These are phyloP conservation scores for Macroglossus sobrinus DNA, from an alignment of 2,113 vertebrate species.

Conservation along the genomic window DNA sequence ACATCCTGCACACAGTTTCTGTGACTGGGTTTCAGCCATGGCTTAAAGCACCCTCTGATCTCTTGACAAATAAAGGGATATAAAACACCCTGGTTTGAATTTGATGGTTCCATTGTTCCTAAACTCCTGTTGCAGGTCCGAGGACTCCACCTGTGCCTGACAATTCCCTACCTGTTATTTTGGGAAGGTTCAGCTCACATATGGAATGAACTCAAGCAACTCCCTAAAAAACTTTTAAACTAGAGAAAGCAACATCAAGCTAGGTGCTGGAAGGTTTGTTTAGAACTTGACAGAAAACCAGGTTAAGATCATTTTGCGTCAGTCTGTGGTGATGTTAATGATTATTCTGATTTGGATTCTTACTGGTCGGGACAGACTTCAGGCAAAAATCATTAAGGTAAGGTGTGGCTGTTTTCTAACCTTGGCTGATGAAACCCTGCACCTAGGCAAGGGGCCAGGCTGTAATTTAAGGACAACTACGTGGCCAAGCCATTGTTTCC, in stretches of 20 bases:
- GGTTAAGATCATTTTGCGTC: background rate
- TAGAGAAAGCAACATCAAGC: background rate
- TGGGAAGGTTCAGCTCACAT: background rate
- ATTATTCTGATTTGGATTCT: conserved; percentile 46
- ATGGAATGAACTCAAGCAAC: conserved; percentile 39
- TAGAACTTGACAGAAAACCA: conserved; percentile 41
- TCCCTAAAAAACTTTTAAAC: conserved; percentile 39
- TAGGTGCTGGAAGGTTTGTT: conserved; percentile 40
- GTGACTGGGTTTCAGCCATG: background rate
- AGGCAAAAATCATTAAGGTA: conserved; percentile 66
- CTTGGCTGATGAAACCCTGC: conserved; percentile 2
- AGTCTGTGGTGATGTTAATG: conserved; percentile 31
- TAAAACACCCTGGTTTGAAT: background rate
- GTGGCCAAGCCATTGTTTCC: conserved; percentile 24
- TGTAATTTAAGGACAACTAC: background rate
- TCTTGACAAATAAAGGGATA: background rate
- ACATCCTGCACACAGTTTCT: background rate
- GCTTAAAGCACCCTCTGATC: background rate
- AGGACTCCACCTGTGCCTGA: background rate
- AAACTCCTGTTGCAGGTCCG: background rate
- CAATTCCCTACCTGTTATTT: background rate
- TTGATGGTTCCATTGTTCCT: background rate
- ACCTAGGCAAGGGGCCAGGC: conserved; percentile 38
- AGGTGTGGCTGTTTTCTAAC: conserved; percentile 52
- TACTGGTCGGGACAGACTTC: conserved; percentile 33